Conservation (phyloP, 2,888 invertebrate genomes). For the Tubulanus polymorphus region DNA sequence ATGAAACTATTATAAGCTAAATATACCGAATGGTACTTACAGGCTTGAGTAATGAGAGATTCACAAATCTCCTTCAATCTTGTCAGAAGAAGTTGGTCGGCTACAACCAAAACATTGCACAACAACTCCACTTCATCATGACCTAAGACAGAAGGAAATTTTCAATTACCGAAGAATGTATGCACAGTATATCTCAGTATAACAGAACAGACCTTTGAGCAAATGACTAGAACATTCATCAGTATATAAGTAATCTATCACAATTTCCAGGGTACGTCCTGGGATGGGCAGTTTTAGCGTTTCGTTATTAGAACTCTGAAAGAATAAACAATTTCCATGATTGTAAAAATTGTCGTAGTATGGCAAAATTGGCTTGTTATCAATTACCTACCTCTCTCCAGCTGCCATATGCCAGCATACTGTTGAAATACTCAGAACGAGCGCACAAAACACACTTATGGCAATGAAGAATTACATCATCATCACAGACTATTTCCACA, state of each 20-base stretch:
- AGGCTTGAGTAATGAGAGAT: constrained; percentile 61
- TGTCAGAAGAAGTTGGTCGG: constrained; percentile 74
- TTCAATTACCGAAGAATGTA: too few relatives aligned
- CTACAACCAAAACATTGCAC: constrained; percentile 70
- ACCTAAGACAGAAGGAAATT: constrained; percentile 57
- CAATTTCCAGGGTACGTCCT: constrained; percentile 62
- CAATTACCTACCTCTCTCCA: constrained; percentile 73
- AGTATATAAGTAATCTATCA: constrained; percentile 74
- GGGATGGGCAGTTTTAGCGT: constrained; percentile 63
- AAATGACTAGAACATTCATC: constrained; percentile 49
- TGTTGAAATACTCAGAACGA: constrained; percentile 78
- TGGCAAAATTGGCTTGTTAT: neutral
- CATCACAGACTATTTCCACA: constrained; percentile 60
- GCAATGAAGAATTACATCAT: constrained; percentile 59
- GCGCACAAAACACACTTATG: constrained; percentile 80
- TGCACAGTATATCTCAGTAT: too few relatives aligned
- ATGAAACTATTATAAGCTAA: too few relatives aligned
- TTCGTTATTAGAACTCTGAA: constrained; percentile 59
- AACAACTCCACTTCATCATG: constrained; percentile 68
- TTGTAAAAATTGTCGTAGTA: too few relatives aligned
- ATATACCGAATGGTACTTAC: constrained; percentile 32
- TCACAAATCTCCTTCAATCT: constrained; percentile 72
- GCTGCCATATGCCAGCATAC: constrained; percentile 74
- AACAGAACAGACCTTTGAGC: neutral
- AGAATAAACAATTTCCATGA: constrained; percentile 31